phyloP scores from a whole-genome alignment of 2,113 vertebrate species.

The Pungitius pungitius region DNA sequence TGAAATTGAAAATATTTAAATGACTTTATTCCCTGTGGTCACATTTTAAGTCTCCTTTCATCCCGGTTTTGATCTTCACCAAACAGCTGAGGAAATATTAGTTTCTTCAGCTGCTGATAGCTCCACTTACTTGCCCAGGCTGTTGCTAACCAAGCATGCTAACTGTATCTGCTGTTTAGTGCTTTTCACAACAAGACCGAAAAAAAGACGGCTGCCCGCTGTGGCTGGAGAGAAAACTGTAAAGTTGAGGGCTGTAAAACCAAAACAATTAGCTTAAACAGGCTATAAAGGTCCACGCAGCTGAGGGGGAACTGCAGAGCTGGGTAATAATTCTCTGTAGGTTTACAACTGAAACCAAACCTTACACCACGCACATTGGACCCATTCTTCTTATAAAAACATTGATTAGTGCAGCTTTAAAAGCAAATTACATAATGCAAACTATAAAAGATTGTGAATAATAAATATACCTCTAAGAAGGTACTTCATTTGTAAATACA shows the following conservation, averaged over 20 bases:
- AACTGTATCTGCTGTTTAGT: conserved; percentile 10
- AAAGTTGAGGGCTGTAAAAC: conserved; percentile 35
- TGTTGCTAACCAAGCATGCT: neutral
- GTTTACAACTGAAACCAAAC: conserved; percentile 6
- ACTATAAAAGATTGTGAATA: neutral
- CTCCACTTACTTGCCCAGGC: neutral
- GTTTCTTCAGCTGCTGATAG: neutral
- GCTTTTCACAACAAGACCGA: neutral
- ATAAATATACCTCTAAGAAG: neutral
- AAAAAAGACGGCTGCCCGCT: conserved; percentile 28
- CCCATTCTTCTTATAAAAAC: conserved; percentile 17
- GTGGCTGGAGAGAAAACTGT: conserved; percentile 33
- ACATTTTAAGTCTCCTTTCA: neutral
- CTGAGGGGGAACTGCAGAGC: neutral
- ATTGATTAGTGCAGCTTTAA: conserved; percentile 15
- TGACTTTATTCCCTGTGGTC: neutral
- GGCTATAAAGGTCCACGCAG: conserved; percentile 33
- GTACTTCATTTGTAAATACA: neutral
- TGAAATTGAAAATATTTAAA: no score
- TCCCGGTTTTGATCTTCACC: neutral
- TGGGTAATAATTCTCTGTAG: conserved; percentile 3
- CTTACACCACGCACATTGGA: neutral
- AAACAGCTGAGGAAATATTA: conserved; percentile 1
- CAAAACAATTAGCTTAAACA: conserved; percentile 40
- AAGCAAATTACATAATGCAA: neutral